Percentiles rank a stretch among this genome's conserved stretches.
These are phyloP conservation scores for Danaus chrysippus DNA, from an alignment of 2,888 invertebrate genomes.

Conservation along the genomic window DNA sequence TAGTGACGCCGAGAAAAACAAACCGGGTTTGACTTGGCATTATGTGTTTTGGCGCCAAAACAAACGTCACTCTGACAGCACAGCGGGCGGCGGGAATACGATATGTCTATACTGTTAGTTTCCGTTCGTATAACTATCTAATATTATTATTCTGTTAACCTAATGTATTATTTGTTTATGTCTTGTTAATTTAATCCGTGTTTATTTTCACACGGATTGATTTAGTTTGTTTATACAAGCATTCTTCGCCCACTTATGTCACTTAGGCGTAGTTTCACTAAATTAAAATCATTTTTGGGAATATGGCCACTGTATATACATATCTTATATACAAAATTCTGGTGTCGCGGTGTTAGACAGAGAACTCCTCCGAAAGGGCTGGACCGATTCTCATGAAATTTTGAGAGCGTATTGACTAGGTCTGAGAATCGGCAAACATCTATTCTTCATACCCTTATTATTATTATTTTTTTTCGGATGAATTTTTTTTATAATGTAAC, in stretches of 20 bases:
- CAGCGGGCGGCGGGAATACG: conserved; percentile 76
- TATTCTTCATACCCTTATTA: too few species aligned
- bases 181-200: conserved; percentile 32
- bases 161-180: conserved; percentile 44
- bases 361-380: too few species aligned
- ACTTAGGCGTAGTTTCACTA: not conserved
- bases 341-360: too few species aligned
- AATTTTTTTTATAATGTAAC: too few species aligned
- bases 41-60: conserved; percentile 79
- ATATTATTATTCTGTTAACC: conserved; percentile 54
- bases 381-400: too few species aligned
- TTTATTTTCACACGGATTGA: conserved; percentile 32
- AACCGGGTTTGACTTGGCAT: conserved; percentile 72
- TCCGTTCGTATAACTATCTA: conserved; percentile 70
- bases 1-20: conserved; percentile 75
- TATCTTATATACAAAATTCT: too few species aligned
- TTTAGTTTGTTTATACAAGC: conserved; percentile 14
- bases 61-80: conserved; percentile 78
- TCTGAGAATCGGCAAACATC: too few species aligned
- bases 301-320: not conserved
- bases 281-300: not conserved
- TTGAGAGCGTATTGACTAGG: too few species aligned
- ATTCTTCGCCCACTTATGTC: conserved; percentile 6
- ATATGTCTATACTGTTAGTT: conserved; percentile 71
- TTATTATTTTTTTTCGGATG: too few species aligned